phyloP scores from a whole-genome alignment of 1,140 invertebrate genomes.

The Cryptotermes secundus region DNA sequence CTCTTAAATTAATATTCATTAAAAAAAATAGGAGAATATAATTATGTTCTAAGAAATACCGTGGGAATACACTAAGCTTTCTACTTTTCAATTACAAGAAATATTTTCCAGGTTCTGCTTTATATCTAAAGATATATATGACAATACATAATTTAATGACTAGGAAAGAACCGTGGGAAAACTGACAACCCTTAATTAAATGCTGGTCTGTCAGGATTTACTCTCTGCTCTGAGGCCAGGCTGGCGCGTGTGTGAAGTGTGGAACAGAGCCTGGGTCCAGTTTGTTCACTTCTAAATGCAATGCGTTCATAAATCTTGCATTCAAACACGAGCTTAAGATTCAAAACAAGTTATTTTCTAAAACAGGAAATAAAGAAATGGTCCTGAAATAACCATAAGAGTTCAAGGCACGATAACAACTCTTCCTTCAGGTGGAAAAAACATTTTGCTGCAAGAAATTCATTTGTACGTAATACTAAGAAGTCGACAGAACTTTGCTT shows the following conservation, averaged over 20 bases:
- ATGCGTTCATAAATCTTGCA: neutral
- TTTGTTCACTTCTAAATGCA: neutral
- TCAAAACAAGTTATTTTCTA: neutral
- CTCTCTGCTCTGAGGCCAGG: neutral
- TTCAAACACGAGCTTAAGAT: neutral
- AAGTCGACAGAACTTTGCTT: too few species aligned
- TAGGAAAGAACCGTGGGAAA: neutral
- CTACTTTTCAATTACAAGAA: neutral
- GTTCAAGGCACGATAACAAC: neutral
- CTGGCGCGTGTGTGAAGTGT: neutral
- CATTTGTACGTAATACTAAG: too few species aligned
- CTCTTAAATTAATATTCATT: too few species aligned
- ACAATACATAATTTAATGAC: neutral
- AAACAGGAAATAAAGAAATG: neutral
- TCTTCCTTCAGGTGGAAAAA: neutral
- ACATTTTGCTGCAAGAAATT: neutral
- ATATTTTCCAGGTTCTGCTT: neutral
- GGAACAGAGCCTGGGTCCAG: neutral
- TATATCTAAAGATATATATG: too few species aligned
- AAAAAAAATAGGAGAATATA: too few species aligned
- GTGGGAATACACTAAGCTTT: neutral
- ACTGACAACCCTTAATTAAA: neutral
- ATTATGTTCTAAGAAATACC: too few species aligned
- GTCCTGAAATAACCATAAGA: neutral
- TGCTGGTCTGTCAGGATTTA: neutral